Conservation (phyloP, 2,113 vertebrate genomes). For the Leptosomus discolor region DNA sequence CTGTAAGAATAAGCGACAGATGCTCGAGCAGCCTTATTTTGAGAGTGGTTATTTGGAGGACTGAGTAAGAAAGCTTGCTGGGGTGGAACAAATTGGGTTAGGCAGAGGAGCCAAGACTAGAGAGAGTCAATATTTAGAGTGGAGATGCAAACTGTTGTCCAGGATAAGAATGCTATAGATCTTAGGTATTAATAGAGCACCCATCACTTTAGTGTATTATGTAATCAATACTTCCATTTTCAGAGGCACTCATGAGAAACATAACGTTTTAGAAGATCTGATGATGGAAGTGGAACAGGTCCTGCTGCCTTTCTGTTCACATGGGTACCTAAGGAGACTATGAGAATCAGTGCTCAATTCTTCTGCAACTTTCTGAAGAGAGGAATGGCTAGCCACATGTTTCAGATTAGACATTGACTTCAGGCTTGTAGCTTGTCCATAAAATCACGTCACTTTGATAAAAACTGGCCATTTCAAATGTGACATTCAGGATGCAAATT, state of each 20-base stretch:
- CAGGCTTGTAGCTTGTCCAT: background rate
- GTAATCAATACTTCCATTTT: constrained; percentile 1
- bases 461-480: constrained; percentile 10
- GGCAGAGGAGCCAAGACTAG: background rate
- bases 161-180: background rate
- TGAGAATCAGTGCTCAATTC: background rate
- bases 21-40: background rate
- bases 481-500: constrained; percentile 26
- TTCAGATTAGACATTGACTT: background rate
- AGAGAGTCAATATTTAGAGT: background rate
- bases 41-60: background rate
- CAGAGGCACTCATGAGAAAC: background rate
- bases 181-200: background rate
- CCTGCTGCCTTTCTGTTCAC: background rate
- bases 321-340: background rate
- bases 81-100: background rate
- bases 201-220: background rate
- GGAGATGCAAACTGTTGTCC: background rate
- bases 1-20: background rate
- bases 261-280: background rate
- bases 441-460: background rate
- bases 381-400: background rate
- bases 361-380: background rate
- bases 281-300: background rate
- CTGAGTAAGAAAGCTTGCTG: background rate